Percentiles rank a stretch among this genome's conserved stretches.
Evolutionary conservation across 2,113 vertebrate species (phyloP).

Genomic region (Ictidomys tridecemlineatus): DNA sequence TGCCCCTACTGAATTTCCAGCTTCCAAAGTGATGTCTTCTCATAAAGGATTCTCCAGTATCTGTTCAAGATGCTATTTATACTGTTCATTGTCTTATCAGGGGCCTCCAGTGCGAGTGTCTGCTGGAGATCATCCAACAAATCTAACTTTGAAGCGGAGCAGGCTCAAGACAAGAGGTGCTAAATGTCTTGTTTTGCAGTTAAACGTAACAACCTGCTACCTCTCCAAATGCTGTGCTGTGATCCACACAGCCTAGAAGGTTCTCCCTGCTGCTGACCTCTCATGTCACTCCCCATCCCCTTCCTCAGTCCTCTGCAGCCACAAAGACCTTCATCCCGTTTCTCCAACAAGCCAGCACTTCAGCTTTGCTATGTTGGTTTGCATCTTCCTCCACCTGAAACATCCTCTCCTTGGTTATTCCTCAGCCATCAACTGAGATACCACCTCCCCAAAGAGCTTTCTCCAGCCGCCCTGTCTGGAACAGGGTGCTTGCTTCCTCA

Average conservation of each 20-base stretch:
- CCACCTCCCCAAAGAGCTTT: background rate
- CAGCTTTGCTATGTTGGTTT: background rate
- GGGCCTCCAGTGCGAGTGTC: background rate
- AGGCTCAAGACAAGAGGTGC: background rate
- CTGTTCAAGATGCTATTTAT: background rate
- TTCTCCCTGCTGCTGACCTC: too few species aligned
- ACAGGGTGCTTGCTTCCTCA: background rate
- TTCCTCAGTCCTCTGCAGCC: background rate
- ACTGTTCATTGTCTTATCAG: background rate
- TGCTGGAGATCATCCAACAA: background rate
- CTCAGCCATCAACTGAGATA: background rate
- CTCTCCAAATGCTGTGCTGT: background rate
- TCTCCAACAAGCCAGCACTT: background rate
- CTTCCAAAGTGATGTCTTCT: constrained; percentile 29
- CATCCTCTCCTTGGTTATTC: background rate
- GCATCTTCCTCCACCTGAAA: background rate
- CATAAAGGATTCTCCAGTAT: background rate
- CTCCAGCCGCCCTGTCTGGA: background rate
- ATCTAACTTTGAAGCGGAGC: background rate
- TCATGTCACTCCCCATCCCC: accelerated
- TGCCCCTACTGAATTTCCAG: background rate
- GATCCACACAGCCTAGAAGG: background rate
- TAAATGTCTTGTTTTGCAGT: background rate
- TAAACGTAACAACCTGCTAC: background rate
- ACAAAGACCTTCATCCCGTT: background rate